Conservation (phyloP, 1,140 invertebrate genomes). For the Akabosia matsudoensis region DNA sequence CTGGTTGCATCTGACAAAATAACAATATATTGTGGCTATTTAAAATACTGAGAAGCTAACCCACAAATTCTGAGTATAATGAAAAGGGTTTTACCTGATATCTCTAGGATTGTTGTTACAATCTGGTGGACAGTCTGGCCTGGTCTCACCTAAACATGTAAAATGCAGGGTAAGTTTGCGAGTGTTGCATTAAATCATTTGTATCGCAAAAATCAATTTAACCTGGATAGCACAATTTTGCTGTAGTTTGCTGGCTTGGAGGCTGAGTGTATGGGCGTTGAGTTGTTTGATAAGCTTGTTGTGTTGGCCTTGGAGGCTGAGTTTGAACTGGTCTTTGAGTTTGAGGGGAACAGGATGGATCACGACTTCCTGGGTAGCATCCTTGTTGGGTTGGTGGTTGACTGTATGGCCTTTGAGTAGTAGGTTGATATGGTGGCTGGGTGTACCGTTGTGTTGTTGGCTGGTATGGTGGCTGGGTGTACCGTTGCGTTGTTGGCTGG, state of each 20-base stretch:
- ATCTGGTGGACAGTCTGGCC: not conserved
- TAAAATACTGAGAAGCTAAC: no score
- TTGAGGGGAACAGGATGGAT: not conserved
- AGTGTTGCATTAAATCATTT: not conserved
- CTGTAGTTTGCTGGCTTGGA: not conserved
- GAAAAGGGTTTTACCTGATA: no score
- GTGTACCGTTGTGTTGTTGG: not conserved
- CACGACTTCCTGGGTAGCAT: slow-evolving; percentile 4
- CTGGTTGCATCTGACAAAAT: slow-evolving; percentile 32
- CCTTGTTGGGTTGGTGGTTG: slow-evolving; percentile 26
- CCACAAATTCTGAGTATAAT: no score
- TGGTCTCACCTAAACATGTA: not conserved
- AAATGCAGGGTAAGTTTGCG: no score
- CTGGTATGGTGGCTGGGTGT: not conserved
- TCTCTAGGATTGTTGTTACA: not conserved
- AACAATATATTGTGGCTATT: slow-evolving; percentile 46
- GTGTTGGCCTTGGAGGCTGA: not conserved
- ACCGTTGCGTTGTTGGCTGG: not conserved
- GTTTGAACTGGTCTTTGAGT: not conserved
- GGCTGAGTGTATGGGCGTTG: slow-evolving; percentile 12
- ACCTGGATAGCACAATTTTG: slow-evolving; percentile 2
- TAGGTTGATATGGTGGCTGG: not conserved
- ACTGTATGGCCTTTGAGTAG: not conserved
- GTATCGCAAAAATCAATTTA: not conserved
- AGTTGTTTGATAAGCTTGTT: not conserved